A percentile compares a stretch with the other conserved stretches of the same genome.
phyloP scores from a whole-genome alignment of 2,797 vertebrate species.

The Sebastes wilsoni region DNA sequence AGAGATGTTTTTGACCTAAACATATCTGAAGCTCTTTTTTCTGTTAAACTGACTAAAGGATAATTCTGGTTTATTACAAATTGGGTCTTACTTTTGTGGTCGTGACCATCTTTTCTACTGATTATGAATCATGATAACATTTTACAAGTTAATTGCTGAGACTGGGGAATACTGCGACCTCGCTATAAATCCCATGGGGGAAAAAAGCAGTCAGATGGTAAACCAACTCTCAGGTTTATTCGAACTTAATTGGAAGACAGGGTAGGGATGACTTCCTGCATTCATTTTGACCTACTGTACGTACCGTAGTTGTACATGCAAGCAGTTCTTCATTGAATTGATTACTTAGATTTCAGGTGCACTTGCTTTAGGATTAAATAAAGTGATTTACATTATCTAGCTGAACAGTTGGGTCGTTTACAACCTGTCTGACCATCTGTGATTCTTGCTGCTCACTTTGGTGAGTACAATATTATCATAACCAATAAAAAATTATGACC shows the following conservation, averaged over 20 bases:
- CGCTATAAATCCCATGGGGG: background rate
- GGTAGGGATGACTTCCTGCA: background rate
- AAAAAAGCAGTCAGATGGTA: background rate
- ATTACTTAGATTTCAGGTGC: background rate
- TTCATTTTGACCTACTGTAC: background rate
- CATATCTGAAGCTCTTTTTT: background rate
- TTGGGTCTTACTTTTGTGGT: background rate
- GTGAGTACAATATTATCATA: background rate
- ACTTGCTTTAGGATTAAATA: background rate
- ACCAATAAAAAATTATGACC: background rate
- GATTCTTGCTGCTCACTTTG: background rate
- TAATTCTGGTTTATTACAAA: background rate
- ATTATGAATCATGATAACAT: background rate
- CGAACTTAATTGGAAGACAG: background rate
- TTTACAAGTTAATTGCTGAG: background rate
- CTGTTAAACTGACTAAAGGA: background rate
- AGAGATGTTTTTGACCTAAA: background rate
- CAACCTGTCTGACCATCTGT: background rate
- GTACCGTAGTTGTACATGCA: background rate
- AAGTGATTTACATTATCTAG: background rate
- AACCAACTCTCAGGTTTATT: background rate
- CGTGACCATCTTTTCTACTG: background rate
- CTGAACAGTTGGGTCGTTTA: background rate
- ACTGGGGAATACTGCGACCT: background rate
- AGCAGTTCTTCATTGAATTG: background rate